Evolutionary conservation across 1,140 invertebrate species (phyloP).

Genomic region (Tetragnatha versicolor): DNA sequence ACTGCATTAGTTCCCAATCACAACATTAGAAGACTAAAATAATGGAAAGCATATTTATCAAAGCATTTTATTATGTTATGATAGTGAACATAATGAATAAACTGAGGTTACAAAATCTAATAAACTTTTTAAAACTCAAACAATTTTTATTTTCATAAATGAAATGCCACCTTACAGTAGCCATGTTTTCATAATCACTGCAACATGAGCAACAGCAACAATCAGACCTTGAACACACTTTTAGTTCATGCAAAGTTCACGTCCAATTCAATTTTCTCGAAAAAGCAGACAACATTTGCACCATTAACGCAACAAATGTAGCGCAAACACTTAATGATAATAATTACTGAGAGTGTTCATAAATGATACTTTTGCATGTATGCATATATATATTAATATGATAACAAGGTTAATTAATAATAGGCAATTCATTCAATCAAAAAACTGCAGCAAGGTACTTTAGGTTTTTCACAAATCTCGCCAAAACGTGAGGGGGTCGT

Average conservation of each 20-base stretch:
- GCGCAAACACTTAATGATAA: neutral
- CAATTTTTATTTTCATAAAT: neutral
- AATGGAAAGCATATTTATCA: too few relatives aligned
- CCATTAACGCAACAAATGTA: conserved; percentile 12
- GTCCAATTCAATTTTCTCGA: neutral
- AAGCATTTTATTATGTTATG: too few relatives aligned
- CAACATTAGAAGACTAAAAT: too few relatives aligned
- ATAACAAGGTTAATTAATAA: conserved; percentile 15
- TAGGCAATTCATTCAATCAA: conserved; percentile 13
- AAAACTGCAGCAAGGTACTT: neutral
- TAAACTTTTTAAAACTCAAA: conserved; percentile 1
- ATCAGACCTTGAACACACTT: neutral
- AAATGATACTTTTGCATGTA: conserved; percentile 22
- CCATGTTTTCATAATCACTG: neutral
- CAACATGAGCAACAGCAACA: conserved; percentile 10
- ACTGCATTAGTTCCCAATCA: too few relatives aligned
- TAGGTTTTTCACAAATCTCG: neutral
- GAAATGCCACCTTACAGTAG: neutral
- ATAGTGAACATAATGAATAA: conserved; percentile 7
- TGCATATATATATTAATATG: conserved; percentile 35
- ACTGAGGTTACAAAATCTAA: neutral
- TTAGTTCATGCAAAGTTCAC: neutral
- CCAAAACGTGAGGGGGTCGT: neutral
- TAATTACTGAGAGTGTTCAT: conserved; percentile 1
- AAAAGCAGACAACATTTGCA: too few relatives aligned